These are phyloP conservation scores for Trilocha varians DNA, from an alignment of 2,888 invertebrate genomes.

Conservation along the genomic window DNA sequence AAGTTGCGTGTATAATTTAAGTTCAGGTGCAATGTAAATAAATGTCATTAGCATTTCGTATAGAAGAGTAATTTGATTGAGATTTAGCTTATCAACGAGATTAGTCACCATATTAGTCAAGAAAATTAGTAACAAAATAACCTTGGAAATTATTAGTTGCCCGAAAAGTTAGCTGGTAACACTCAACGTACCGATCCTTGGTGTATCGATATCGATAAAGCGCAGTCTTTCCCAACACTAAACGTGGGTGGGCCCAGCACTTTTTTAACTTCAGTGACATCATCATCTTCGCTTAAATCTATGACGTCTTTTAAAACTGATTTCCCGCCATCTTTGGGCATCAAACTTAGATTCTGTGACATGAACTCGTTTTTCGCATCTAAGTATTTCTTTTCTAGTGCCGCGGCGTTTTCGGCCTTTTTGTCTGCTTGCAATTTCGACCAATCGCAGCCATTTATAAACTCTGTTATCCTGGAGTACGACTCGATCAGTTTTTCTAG, in stretches of 20 bases:
- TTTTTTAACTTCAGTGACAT: slow-evolving; percentile 50
- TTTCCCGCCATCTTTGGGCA: slow-evolving; percentile 51
- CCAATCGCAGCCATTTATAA: slow-evolving; percentile 68
- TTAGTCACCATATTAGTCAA: neutral
- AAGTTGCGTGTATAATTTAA: too few species aligned
- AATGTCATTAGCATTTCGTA: too few species aligned
- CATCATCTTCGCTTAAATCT: slow-evolving; percentile 56
- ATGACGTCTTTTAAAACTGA: slow-evolving; percentile 53
- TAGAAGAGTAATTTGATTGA: too few species aligned
- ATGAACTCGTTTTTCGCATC: slow-evolving; percentile 67
- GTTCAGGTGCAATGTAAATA: too few species aligned
- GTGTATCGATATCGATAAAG: slow-evolving; percentile 59
- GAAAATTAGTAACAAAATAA: slow-evolving; percentile 22
- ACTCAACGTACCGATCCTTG: slow-evolving; percentile 49
- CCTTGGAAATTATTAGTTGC: slow-evolving; percentile 26
- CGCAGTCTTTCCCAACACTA: slow-evolving; percentile 58
- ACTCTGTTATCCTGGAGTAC: slow-evolving; percentile 63
- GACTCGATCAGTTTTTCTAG: slow-evolving; percentile 57
- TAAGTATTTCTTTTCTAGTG: slow-evolving; percentile 58
- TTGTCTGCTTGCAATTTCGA: slow-evolving; percentile 44
- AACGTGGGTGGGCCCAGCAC: slow-evolving; percentile 44
- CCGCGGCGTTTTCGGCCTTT: slow-evolving; percentile 43
- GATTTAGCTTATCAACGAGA: too few species aligned
- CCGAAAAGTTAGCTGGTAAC: neutral
- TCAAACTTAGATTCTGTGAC: slow-evolving; percentile 57